Percentiles rank a stretch among this genome's conserved stretches.
Evolutionary conservation across 1,140 invertebrate genomes (phyloP).

Genomic region (Cyphomyrmex costatus): DNA sequence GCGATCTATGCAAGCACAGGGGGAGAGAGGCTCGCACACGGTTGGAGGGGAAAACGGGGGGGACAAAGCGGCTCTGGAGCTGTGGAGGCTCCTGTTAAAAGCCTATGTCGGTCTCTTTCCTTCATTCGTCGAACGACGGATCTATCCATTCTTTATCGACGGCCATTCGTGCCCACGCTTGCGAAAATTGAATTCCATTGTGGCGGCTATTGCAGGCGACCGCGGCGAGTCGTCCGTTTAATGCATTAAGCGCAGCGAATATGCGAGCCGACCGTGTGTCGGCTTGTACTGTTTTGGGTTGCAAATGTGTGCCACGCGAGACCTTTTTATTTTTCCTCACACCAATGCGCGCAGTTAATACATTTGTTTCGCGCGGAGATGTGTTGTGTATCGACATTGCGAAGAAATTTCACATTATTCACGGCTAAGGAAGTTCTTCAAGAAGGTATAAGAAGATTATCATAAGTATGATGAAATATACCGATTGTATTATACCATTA

Average conservation of each 20-base stretch:
- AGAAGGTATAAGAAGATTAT: not conserved
- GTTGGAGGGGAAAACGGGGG: not conserved
- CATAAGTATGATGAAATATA: slow-evolving; percentile 3
- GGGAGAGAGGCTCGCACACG: not conserved
- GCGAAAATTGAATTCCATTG: slow-evolving; percentile 67
- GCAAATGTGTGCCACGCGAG: slow-evolving; percentile 11
- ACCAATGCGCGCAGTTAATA: not conserved
- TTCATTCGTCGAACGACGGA: slow-evolving; percentile 3
- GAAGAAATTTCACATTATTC: slow-evolving; percentile 3
- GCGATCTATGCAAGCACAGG: not conserved
- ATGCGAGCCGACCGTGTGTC: slow-evolving; percentile 21
- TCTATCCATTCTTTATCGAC: slow-evolving; percentile 56
- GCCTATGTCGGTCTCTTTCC: not conserved
- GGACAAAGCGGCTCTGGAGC: not conserved
- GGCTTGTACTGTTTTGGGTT: slow-evolving; percentile 52
- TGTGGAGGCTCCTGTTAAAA: not conserved
- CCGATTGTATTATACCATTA: not conserved
- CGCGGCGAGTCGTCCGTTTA: slow-evolving; percentile 40
- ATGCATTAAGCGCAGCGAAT: slow-evolving; percentile 48
- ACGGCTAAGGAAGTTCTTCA: not conserved
- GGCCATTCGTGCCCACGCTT: slow-evolving; percentile 47
- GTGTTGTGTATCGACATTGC: slow-evolving; percentile 12
- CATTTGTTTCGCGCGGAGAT: slow-evolving; percentile 2
- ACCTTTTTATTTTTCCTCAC: not conserved
- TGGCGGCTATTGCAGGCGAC: slow-evolving; percentile 42